Base-by-base conservation (phyloP, 2,888 invertebrate species). In the Morinoia aosen region DNA sequence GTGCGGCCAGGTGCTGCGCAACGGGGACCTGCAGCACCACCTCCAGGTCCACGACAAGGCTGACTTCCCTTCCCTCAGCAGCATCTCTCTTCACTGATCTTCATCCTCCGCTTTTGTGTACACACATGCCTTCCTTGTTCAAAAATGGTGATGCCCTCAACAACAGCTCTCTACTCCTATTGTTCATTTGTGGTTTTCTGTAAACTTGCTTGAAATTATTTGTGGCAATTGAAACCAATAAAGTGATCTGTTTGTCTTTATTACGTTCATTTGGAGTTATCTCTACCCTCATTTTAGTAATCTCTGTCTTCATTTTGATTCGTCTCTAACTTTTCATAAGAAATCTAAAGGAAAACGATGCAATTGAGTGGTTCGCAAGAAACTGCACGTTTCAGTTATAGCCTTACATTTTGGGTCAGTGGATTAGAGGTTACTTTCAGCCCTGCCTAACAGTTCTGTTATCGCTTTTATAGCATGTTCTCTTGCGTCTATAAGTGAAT, bases 1-100 rank as follows among this genome's bases (percentile, higher is more conserved):
- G 33, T 95, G 95, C n/a, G 25, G 90, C 40, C 95, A 95, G 95
- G 95, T 95, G 58, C 88, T 95, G 95, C 90, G 88, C 39, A 33
- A 25, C 12, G 56, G 19, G 40, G 95, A 95, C 58, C 33, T 94
- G 39, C 88, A 61, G 25, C 94, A 95, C 56, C 95, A 95, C 61
- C 48, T 25, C 39, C 11, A 58, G 16, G n/a, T n/a, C 64, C 95
- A 95, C 94, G 58, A 33, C 58, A 56, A 95, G 57, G 94, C 88
- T 10, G 95, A 95, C 12, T 95, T 95, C n/a, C 95, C 95, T n/a
- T 57, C 39, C 64, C 95, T 95, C 95, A 64, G 93, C n/a, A 33
- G 57, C 93, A 93, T 93, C 19, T 93, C 93, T 57, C 56, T 93
- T 57, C 56, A 57, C 93, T 93, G 93, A 93, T 56, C 58, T 10